phyloP scores from a whole-genome alignment of 1,140 invertebrate species.

The Formica selysi region DNA sequence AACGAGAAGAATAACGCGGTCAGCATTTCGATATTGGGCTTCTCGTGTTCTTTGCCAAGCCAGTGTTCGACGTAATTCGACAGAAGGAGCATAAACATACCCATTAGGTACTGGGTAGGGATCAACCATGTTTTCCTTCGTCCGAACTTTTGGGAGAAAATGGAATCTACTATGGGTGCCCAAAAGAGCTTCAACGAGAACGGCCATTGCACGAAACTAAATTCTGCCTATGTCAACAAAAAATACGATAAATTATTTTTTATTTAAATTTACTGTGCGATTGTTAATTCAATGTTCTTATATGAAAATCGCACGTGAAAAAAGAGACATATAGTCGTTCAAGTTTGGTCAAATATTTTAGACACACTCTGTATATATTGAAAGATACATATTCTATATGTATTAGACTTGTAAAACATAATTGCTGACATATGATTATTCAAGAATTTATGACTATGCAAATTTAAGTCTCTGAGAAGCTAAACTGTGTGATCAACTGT shows the following conservation, averaged over 20 bases:
- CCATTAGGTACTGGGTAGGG: conserved; percentile 95
- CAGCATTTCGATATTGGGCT: conserved; percentile 93
- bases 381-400: neutral
- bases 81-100: conserved; percentile 94
- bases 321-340: too few relatives aligned
- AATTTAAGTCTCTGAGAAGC: too few relatives aligned
- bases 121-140: conserved; percentile 99
- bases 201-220: conserved; percentile 99
- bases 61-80: conserved; percentile 92
- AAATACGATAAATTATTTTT: neutral
- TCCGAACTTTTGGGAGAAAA: conserved; percentile 94
- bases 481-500: too few relatives aligned
- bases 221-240: conserved; percentile 93
- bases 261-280: too few relatives aligned
- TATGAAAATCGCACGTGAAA: too few relatives aligned
- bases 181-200: conserved; percentile 99
- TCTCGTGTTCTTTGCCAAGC: conserved; percentile 89
- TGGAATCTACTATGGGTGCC: conserved; percentile 98
- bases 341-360: neutral
- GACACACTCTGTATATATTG: neutral
- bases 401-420: neutral
- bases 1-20: conserved; percentile 96
- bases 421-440: too few relatives aligned
- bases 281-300: neutral
- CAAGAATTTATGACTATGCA: too few relatives aligned